Evolutionary conservation across 2,797 vertebrate species (phyloP), one percentile per base, ranked within the genome.

Genomic region (Eurystomus glaucurus): DNA sequence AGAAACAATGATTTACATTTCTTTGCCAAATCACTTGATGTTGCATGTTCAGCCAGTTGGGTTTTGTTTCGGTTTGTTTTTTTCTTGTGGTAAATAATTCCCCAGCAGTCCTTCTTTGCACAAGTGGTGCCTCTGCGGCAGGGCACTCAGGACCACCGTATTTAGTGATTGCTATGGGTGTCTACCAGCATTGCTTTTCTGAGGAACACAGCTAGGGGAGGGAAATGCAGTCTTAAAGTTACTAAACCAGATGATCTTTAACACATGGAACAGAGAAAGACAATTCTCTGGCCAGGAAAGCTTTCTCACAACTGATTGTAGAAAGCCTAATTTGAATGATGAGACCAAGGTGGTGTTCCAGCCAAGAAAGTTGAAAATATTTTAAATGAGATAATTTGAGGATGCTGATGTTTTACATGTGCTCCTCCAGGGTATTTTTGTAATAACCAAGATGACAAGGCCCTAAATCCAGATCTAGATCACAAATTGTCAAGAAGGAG

Each of bases 381-480:
- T 75, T 93, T 23, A 72, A 85, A 43, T 31, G 1, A 83, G 7
- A 54, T 28, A 48, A 28, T 43, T 58, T n/a, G 33, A 37, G n/a
- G 41, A 28, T 64, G 22, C 11, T 84, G 61, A 68, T 57, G 37
- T 31, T 92, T 84, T 51, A 55, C 39, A 84, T 43, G 39, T 81
- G 22, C 28, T 70, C 26, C 13, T 90, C 48, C 37, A 29, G 33
- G 18, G 33, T 28, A 4, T 17, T 52, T 77, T 57, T 45, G 11
- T n/a, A 37, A 21, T 1, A 0, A 26, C 29, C 11, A 28, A 66
- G 18, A 54, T 39, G 16, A 33, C 5, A 48, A 1, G 4, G 22
- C 6, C 8, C 6, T 74, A 80, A 77, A 55, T 2, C 2, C 14
- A n/a, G 6, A 76, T 37, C 8, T 69, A 54, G 20, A 52, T 33